A percentile compares a stretch with the other conserved stretches of the same genome.
These are phyloP conservation scores for Calidris pygmaea DNA, from an alignment of 2,113 vertebrate genomes.

Conservation along the genomic window DNA sequence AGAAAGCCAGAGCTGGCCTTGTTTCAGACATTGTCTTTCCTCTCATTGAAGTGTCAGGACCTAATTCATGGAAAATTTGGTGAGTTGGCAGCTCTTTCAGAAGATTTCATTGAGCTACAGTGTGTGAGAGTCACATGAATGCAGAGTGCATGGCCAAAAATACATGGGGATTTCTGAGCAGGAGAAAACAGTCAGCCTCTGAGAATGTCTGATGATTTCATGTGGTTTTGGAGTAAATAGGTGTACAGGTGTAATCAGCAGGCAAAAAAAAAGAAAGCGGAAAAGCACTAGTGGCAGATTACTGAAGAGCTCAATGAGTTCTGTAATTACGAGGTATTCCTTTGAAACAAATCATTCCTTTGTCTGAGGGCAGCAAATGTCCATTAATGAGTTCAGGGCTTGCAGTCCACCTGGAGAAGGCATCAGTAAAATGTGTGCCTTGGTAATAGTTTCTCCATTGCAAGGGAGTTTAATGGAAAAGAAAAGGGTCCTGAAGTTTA, in stretches of 20 bases:
- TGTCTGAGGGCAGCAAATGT: neutral
- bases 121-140: slow-evolving; percentile 76
- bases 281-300: neutral
- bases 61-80: slow-evolving; percentile 86
- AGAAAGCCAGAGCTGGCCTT: slow-evolving; percentile 78
- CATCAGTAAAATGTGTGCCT: slow-evolving; percentile 22
- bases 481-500: neutral
- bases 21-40: slow-evolving; percentile 85
- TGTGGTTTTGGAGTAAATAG: slow-evolving; percentile 58
- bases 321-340: slow-evolving; percentile 1
- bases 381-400: neutral
- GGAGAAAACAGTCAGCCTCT: slow-evolving; percentile 55
- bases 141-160: slow-evolving; percentile 56
- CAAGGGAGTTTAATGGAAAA: slow-evolving; percentile 27
- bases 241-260: slow-evolving; percentile 71
- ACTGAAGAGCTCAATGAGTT: neutral
- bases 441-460: slow-evolving; percentile 32
- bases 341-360: slow-evolving; percentile 41
- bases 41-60: slow-evolving; percentile 84
- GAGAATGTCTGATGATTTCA: slow-evolving; percentile 60
- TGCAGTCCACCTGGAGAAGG: slow-evolving; percentile 58
- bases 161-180: slow-evolving; percentile 62
- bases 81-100: slow-evolving; percentile 80
- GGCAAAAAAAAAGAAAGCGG: neutral
- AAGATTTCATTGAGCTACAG: slow-evolving; percentile 79